Conservation (phyloP, 2,888 invertebrate species). For the Rhagonycha fulva region DNA sequence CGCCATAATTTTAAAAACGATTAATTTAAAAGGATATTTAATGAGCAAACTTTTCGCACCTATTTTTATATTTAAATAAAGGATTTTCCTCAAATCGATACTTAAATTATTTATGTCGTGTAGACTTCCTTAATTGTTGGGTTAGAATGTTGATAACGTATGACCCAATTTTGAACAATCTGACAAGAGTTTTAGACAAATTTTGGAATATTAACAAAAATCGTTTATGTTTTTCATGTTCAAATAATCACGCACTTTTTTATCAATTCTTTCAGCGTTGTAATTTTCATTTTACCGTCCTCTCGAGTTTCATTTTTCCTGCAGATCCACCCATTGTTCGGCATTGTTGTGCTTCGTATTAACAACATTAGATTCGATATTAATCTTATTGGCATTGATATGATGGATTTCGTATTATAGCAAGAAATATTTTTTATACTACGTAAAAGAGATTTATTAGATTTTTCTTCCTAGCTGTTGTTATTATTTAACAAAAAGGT, state of each 20-base stretch:
- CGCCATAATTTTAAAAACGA: no score
- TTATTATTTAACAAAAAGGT: neutral
- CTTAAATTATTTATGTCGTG: neutral
- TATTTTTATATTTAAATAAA: no score
- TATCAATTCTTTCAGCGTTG: neutral
- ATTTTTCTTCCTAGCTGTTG: neutral
- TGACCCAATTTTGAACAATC: neutral
- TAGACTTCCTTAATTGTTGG: neutral
- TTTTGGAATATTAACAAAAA: neutral
- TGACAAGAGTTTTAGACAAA: neutral
- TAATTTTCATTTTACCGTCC: conserved; percentile 8
- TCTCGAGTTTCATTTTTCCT: conserved; percentile 24
- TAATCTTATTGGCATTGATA: conserved; percentile 28
- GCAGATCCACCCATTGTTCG: conserved; percentile 25
- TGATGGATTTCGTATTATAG: conserved; percentile 17
- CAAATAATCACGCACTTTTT: neutral
- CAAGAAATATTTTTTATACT: conserved; percentile 9
- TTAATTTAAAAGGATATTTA: no score
- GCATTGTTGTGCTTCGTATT: conserved; percentile 25
- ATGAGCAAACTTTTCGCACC: no score
- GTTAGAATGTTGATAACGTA: neutral
- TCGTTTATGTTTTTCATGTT: neutral
- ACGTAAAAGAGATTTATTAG: neutral
- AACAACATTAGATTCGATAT: conserved; percentile 29
- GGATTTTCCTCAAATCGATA: neutral